These are phyloP conservation scores for Alauda arvensis DNA, from an alignment of 2,797 vertebrate species.

Conservation along the genomic window DNA sequence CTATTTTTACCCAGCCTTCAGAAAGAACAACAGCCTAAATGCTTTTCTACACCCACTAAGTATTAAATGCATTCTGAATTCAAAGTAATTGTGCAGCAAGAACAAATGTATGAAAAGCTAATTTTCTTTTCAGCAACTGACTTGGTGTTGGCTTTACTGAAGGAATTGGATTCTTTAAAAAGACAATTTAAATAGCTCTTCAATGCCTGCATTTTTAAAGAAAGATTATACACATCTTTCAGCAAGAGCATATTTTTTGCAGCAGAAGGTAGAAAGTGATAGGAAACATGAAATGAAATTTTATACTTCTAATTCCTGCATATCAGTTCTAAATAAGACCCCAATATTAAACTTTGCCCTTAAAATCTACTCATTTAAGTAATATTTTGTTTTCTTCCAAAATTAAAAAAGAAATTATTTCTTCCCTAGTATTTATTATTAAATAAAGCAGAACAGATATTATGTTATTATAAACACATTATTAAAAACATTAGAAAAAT, in stretches of 20 bases:
- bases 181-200: background rate
- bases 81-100: background rate
- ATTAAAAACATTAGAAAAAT: background rate
- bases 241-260: background rate
- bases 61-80: background rate
- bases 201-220: background rate
- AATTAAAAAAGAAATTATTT: background rate
- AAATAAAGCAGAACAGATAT: background rate
- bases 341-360: background rate
- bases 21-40: background rate
- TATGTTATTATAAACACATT: background rate
- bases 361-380: background rate
- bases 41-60: background rate
- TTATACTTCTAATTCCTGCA: background rate
- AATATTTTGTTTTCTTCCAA: background rate
- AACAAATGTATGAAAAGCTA: background rate
- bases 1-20: background rate
- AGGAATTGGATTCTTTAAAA: background rate
- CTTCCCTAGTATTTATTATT: background rate
- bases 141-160: background rate
- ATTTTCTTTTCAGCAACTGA: background rate
- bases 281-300: background rate
- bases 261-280: background rate
- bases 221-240: background rate
- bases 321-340: background rate